phyloP scores from a whole-genome alignment of 2,113 vertebrate genomes.

The Herpailurus yagouaroundi region DNA sequence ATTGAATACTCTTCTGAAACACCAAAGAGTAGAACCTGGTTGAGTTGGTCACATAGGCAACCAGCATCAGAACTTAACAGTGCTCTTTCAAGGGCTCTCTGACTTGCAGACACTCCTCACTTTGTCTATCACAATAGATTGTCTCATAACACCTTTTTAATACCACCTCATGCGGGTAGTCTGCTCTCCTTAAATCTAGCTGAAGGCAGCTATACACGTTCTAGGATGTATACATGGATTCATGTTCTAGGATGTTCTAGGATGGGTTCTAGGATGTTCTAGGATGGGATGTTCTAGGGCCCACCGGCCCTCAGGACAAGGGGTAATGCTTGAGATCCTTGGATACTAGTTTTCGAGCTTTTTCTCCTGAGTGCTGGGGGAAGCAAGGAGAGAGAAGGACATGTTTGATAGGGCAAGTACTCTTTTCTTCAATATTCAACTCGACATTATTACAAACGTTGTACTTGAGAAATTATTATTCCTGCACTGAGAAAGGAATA shows the following conservation, averaged over 20 bases:
- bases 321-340: not conserved
- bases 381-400: not conserved
- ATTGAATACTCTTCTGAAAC: not conserved
- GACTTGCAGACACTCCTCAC: not conserved
- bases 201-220: not conserved
- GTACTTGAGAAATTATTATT: not conserved
- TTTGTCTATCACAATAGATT: not conserved
- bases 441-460: not conserved
- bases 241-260: not conserved
- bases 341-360: not conserved
- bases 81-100: not conserved
- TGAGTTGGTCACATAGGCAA: not conserved
- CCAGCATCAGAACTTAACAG: not conserved
- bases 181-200: not conserved
- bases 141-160: not conserved
- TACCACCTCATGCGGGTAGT: not conserved
- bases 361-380: not conserved
- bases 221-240: not conserved
- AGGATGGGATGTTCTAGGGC: too few species aligned
- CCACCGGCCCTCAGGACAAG: fast-evolving
- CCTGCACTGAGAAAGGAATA: not conserved
- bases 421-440: not conserved
- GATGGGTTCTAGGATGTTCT: not conserved
- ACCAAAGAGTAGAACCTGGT: not conserved
- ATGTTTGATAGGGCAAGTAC: not conserved